Evolutionary conservation across 1,140 invertebrate species (phyloP).

Genomic region (Euwallacea fornicatus): DNA sequence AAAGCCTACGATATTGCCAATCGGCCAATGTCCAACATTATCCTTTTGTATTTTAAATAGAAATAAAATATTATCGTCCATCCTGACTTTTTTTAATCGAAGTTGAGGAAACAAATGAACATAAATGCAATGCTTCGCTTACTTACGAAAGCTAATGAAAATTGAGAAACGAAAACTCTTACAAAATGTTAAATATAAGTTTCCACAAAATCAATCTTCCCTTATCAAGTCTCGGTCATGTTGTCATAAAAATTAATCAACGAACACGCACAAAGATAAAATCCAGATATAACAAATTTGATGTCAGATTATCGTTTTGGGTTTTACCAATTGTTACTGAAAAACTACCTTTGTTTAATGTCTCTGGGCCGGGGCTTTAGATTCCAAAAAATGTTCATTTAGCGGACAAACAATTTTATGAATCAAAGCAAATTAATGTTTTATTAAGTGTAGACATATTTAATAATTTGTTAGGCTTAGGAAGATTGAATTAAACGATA

Average conservation of each 20-base stretch:
- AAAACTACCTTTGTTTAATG: slow-evolving; percentile 12
- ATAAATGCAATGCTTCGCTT: slow-evolving; percentile 3
- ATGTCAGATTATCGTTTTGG: slow-evolving; percentile 24
- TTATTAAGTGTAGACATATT: slow-evolving; percentile 46
- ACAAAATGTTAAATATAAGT: slow-evolving; percentile 23
- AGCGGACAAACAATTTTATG: slow-evolving; percentile 45
- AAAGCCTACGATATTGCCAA: not conserved
- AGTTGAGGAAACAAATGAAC: not conserved
- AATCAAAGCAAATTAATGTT: slow-evolving; percentile 42
- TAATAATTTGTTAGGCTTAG: slow-evolving; percentile 43
- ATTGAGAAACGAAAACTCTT: slow-evolving; percentile 16
- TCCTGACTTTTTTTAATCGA: too few species aligned
- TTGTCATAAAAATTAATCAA: slow-evolving; percentile 13
- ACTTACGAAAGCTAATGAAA: slow-evolving; percentile 21
- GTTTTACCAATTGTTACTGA: slow-evolving; percentile 25
- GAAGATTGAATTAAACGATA: slow-evolving; percentile 36
- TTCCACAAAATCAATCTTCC: slow-evolving; percentile 8
- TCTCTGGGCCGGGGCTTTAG: slow-evolving; percentile 10
- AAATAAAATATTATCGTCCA: too few species aligned
- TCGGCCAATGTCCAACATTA: not conserved
- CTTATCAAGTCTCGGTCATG: slow-evolving; percentile 24
- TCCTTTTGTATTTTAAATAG: too few species aligned
- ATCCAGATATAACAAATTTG: slow-evolving; percentile 17
- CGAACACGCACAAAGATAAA: slow-evolving; percentile 15
- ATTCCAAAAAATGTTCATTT: slow-evolving; percentile 33